These are phyloP conservation scores for Graptemys geographica DNA, from an alignment of 2,797 vertebrate species.

Conservation along the genomic window DNA sequence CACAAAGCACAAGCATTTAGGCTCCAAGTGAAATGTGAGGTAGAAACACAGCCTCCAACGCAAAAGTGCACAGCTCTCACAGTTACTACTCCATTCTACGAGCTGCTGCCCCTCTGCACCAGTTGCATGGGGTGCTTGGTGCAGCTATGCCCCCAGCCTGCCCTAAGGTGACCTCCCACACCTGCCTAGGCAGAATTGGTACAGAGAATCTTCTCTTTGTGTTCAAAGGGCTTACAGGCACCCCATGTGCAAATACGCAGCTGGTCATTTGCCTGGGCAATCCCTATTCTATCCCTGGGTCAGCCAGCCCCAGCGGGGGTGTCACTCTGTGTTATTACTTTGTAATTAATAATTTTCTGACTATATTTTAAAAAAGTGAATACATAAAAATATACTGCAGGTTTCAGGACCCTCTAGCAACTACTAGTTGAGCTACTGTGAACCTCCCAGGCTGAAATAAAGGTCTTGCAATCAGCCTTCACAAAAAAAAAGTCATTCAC, in stretches of 20 bases:
- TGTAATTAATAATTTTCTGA: not conserved
- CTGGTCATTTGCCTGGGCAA: not conserved
- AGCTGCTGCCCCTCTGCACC: not conserved
- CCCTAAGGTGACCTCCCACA: not conserved
- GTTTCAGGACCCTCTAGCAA: constrained; percentile 10
- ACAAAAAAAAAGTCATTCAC: constrained; percentile 3
- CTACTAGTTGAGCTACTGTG: not conserved
- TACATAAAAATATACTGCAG: constrained; percentile 12
- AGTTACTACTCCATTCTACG: accelerated
- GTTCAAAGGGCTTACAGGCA: not conserved
- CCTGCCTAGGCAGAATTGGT: not conserved
- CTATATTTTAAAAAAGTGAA: not conserved
- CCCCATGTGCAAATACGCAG: not conserved
- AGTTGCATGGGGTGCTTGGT: not conserved
- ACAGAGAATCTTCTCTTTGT: not conserved
- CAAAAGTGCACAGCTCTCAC: not conserved
- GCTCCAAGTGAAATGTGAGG: not conserved
- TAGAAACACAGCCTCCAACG: not conserved
- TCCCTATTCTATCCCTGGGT: not conserved
- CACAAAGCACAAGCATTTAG: not conserved
- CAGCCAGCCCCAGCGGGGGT: not conserved
- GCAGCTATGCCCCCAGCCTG: not conserved
- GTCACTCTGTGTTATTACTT: not conserved
- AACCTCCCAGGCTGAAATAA: not conserved
- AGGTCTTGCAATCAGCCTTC: not conserved